Evolutionary conservation across 1,140 invertebrate species (phyloP), one percentile per base, ranked within the genome.

Genomic region (Drosophila hydei): DNA sequence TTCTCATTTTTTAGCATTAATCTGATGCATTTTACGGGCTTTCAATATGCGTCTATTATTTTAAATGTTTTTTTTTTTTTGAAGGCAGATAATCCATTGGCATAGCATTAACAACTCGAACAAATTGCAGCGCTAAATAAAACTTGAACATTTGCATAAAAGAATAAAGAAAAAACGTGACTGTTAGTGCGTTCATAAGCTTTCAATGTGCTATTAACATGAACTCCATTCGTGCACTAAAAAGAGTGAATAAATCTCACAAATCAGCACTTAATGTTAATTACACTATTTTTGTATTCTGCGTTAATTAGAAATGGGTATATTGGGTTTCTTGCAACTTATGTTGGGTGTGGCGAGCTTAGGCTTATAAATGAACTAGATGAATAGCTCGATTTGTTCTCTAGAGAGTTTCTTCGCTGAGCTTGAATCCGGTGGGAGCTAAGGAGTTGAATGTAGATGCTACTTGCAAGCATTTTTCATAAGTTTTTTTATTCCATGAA

Each of bases 181-280:
- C 48, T 19, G 23, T 16, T 11, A 47, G 42, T 21, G 21, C 19
- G n/a, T 38, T 45, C 55, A 33, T 50, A 50, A 56, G n/a, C 43
- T 19, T 60, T 33, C 54, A 59, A 30, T 67, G 1, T 21, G 55
- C 54, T 18, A 61, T 52, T 36, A 61, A 62, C 51, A 60, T 60
- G 42, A 64, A 63, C 30, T 64, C 42, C 38, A 25, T 70, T 70
- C 43, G 42, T 6, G 30, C 30, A 33, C 30, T 16, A 42, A 8
- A 54, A 14, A 36, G 21, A 78, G 60, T 64, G 40, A 52, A 62
- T 60, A 47, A 55, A 64, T 72, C 75, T 14, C 16, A 52, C 56
- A 85, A 87, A 85, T 85, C 77, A 81, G 81, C 81, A 85, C 81
- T 85, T 85, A 81, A 87, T 51, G 77, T 81, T 85, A 85, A 85